Evolutionary conservation across 2,113 vertebrate genomes (phyloP).

Genomic region (Tachysurus fulvidraco): DNA sequence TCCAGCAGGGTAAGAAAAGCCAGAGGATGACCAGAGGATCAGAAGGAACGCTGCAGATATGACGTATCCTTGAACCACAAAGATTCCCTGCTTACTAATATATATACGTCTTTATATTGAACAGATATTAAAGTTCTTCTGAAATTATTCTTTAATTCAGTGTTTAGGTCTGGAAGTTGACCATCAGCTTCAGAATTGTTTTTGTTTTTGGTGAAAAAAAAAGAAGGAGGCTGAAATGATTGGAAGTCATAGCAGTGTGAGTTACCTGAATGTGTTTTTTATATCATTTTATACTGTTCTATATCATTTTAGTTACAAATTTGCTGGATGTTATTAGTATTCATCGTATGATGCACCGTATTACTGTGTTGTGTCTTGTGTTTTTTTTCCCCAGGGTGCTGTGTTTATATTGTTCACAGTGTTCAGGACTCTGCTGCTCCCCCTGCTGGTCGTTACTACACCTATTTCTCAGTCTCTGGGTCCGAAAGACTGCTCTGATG

Average conservation of each 20-base stretch:
- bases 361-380: not conserved
- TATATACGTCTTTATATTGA: not conserved
- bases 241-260: not conserved
- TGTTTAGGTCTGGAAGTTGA: not conserved
- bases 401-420: not conserved
- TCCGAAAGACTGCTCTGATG: conserved; percentile 39
- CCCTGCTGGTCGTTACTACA: conserved; percentile 34
- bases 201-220: not conserved
- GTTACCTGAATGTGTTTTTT: not conserved
- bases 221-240: not conserved
- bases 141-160: not conserved
- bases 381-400: not conserved
- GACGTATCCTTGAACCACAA: not conserved
- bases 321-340: not conserved
- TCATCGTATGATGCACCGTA: not conserved
- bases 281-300: not conserved
- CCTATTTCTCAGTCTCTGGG: conserved; percentile 23
- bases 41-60: not conserved
- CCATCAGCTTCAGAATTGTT: not conserved
- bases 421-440: not conserved
- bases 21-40: not conserved
- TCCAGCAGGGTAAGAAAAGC: not conserved
- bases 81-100: not conserved
- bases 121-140: not conserved
- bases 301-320: not conserved